Evolutionary conservation across 2,113 vertebrate genomes (phyloP).

Genomic region (Manacus vitellinus): DNA sequence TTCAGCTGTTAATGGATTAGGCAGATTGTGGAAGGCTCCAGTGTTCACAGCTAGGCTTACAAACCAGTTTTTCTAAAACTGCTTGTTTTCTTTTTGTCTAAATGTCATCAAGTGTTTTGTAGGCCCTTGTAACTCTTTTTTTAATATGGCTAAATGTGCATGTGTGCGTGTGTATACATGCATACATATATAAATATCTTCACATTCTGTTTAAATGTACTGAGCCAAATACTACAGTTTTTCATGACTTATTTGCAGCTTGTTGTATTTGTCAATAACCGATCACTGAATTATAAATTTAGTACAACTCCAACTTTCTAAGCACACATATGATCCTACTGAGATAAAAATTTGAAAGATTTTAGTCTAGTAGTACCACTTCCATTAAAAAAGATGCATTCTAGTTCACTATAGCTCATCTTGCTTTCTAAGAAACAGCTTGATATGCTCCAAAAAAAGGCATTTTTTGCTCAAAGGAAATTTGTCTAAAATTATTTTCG

Average conservation of each 20-base stretch:
- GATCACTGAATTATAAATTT: neutral
- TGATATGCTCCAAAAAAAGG: neutral
- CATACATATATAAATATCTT: neutral
- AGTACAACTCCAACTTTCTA: neutral
- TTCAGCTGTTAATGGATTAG: neutral
- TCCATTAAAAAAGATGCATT: neutral
- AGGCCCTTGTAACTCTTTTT: neutral
- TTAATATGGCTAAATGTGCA: neutral
- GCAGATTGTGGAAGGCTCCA: neutral
- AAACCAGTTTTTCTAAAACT: neutral
- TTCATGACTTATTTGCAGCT: neutral
- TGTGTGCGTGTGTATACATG: too few relatives aligned
- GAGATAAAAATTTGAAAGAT: neutral
- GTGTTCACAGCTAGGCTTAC: neutral
- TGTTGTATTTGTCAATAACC: neutral
- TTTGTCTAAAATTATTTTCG: neutral
- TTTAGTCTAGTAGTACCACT: neutral
- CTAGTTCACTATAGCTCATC: neutral
- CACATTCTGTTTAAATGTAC: neutral
- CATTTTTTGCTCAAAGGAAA: neutral
- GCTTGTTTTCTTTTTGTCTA: neutral
- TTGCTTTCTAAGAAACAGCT: neutral
- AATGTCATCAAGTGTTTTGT: neutral
- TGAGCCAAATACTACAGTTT: neutral
- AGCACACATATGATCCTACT: neutral